These are phyloP conservation scores for Coleophora flavipennella DNA, from an alignment of 2,888 invertebrate genomes.

Conservation along the genomic window DNA sequence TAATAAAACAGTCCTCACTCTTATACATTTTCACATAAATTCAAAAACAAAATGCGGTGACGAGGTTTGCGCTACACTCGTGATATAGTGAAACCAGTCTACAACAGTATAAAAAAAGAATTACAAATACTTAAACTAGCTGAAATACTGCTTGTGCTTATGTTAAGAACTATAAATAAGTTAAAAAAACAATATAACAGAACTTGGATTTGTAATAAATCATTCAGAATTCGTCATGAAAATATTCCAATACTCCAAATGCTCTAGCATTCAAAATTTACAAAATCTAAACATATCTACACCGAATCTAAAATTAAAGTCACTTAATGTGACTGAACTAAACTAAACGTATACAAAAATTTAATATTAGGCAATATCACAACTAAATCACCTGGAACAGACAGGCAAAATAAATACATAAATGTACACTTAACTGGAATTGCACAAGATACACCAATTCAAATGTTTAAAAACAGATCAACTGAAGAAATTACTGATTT, in stretches of 20 bases:
- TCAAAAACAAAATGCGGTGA: background rate
- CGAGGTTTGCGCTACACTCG: too few species aligned
- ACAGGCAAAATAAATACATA: slow-evolving; percentile 49
- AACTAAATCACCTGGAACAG: slow-evolving; percentile 54
- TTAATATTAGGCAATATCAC: slow-evolving; percentile 68
- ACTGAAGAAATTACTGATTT: too few species aligned
- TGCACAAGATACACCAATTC: too few species aligned
- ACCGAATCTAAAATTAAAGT: slow-evolving; percentile 60
- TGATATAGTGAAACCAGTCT: slow-evolving; percentile 13
- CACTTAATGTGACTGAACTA: slow-evolving; percentile 50
- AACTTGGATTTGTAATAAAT: slow-evolving; percentile 23
- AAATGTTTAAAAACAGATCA: too few species aligned
- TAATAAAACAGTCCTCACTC: slow-evolving; percentile 51
- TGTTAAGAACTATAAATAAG: slow-evolving; percentile 44
- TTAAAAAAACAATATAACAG: slow-evolving; percentile 27
- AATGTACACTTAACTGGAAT: slow-evolving; percentile 16
- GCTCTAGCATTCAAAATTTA: background rate
- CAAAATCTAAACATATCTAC: slow-evolving; percentile 9
- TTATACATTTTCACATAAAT: slow-evolving; percentile 37
- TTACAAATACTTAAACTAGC: slow-evolving; percentile 35
- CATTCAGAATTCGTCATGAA: slow-evolving; percentile 35
- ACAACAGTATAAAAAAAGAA: slow-evolving; percentile 21
- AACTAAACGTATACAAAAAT: slow-evolving; percentile 69
- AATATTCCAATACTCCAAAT: slow-evolving; percentile 38
- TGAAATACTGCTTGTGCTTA: slow-evolving; percentile 64